These are phyloP conservation scores for Protobothrops flavoviridis DNA, from an alignment of 2,113 vertebrate species.

Conservation along the genomic window DNA sequence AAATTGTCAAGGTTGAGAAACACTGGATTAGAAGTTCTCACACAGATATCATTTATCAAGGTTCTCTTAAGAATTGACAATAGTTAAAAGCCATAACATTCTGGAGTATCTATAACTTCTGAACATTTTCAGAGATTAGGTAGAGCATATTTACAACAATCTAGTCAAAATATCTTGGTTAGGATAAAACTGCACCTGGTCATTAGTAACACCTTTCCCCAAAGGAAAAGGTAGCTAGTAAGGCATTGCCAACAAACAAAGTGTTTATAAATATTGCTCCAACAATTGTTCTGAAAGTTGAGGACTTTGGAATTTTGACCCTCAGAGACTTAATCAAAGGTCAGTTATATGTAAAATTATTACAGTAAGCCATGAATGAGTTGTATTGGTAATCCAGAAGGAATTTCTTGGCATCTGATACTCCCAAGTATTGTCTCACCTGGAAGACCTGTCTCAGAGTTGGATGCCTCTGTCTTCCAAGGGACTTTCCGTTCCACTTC, in stretches of 20 bases:
- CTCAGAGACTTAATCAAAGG: not conserved
- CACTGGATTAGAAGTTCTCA: not conserved
- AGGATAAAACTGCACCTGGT: not conserved
- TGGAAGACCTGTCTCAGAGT: not conserved
- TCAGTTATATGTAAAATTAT: not conserved
- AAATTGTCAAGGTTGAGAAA: too few species aligned
- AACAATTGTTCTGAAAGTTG: not conserved
- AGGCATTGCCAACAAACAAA: not conserved
- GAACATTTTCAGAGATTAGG: not conserved
- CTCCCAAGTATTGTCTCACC: not conserved
- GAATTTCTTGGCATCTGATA: not conserved
- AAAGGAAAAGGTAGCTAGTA: not conserved
- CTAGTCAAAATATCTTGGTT: not conserved
- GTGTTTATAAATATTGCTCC: not conserved
- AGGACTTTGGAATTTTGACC: not conserved
- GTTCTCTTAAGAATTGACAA: not conserved
- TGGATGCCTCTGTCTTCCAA: not conserved
- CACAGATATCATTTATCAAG: not conserved
- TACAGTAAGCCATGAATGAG: not conserved
- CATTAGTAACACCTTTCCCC: not conserved
- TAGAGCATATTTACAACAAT: not conserved
- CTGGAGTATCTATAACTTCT: not conserved
- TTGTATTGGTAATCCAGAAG: not conserved
- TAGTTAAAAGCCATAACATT: not conserved
- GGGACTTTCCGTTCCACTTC: not conserved